Base-by-base conservation (phyloP, 2,113 vertebrate genomes). In the Malaclemys terrapin region DNA sequence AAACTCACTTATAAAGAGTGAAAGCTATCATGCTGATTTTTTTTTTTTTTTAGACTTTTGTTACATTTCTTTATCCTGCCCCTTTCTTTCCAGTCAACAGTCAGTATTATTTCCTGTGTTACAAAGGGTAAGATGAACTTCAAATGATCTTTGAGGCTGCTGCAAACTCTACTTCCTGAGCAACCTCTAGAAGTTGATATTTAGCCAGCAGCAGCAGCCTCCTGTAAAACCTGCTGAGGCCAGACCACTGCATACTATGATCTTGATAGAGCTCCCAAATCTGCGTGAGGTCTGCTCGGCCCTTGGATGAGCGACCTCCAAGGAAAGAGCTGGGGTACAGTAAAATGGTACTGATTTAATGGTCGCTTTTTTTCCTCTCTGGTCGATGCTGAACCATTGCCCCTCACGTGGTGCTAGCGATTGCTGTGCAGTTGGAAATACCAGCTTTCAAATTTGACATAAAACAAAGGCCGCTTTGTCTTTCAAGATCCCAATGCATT, bases 101-200 rank as follows among this genome's bases (percentile, higher is more conserved):
- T 82, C 80, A 88, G n/a, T 54, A 78, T 76, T 94, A 79, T 89
- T 91, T 93, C 76, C 79, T 75, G n/a, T 42, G 52, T 80, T 95
- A 80, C 16, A 83, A 87, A 87, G 3, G 75, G 6, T 31, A 8
- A 92, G n/a, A 93, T 56, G 47, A 6, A 13, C 11, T 22, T 94
- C 79, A 85, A 12, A 24, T 14, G 82, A 88, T 59, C 7, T 75
- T 20, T 87, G 4, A 49, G 53, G 38, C 42, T 72, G 24, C 65
- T 53, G 49, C 6, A 83, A 59, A 35, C 4, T 85, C 5, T 22
- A 79, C 50, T 49, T 89, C 90, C 5, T 3, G 42, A 93, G 3
- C 27, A 89, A 35, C 54, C 82, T 65, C 85, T 56, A 85, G 83
- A 89, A 50, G 49, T 5, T 79, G 9, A n/a, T 80, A 16, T 10